A percentile compares a stretch with the other conserved stretches of the same genome.
phyloP scores from a whole-genome alignment of 53 echinoderm and acorn worm species.

The Actinopyga echinites region DNA sequence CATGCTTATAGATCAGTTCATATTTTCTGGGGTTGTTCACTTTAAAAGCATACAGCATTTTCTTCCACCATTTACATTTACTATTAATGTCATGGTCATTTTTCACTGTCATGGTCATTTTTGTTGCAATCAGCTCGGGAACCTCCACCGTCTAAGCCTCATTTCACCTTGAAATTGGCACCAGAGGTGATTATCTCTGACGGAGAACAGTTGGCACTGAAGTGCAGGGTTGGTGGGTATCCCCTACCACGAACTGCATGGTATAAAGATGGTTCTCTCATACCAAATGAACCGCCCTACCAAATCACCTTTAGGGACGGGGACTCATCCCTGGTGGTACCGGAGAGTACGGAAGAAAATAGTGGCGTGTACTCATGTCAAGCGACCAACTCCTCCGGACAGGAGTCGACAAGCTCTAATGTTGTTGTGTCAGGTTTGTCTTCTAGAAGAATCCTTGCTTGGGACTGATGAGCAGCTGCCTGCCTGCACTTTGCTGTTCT shows the following conservation, averaged over 20 bases:
- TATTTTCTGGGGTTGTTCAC: too few species aligned
- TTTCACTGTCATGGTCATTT: too few species aligned
- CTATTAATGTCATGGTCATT: too few species aligned
- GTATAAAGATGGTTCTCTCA: conserved; percentile 75
- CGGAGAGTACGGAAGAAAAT: conserved; percentile 4
- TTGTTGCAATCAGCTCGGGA: conserved; percentile 15
- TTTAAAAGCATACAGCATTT: too few species aligned
- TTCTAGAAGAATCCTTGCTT: conserved; percentile 3
- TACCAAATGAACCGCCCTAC: conserved; percentile 70
- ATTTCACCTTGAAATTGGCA: conserved; percentile 44
- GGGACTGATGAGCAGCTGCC: too few species aligned
- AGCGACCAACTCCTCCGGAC: conserved; percentile 76
- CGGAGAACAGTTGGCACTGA: conserved; percentile 70
- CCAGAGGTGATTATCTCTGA: conserved; percentile 55
- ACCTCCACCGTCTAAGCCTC: conserved; percentile 43
- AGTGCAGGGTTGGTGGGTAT: conserved; percentile 79
- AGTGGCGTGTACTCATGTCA: conserved; percentile 31
- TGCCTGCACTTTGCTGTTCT: conserved; percentile 2
- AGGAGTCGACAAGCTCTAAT: conserved; percentile 64
- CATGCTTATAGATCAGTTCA: too few species aligned
- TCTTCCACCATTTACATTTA: too few species aligned
- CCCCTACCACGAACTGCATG: conserved; percentile 79
- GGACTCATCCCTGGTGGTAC: conserved; percentile 9
- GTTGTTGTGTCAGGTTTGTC: conserved; percentile 77
- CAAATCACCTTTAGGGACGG: conserved; percentile 53